phyloP scores from a whole-genome alignment of 2,797 vertebrate species.

The Danio aesculapii region DNA sequence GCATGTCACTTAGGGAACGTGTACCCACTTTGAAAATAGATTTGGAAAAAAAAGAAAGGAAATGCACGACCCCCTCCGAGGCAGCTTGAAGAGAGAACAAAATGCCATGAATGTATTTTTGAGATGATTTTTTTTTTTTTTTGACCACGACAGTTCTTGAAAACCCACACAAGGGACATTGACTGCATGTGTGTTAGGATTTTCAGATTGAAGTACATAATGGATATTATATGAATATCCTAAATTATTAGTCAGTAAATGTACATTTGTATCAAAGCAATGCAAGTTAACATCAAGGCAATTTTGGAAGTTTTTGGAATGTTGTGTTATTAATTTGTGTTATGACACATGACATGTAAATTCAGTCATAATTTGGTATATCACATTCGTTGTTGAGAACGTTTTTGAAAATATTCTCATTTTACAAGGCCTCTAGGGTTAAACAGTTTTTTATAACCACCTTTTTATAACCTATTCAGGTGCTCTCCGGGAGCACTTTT shows the following conservation, averaged over 20 bases:
- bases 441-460: too few species aligned
- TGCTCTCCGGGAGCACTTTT: too few species aligned
- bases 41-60: background rate
- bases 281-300: background rate
- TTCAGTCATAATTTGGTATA: too few species aligned
- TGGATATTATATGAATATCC: background rate
- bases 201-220: background rate
- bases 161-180: slow-evolving; percentile 1
- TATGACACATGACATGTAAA: too few species aligned
- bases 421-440: too few species aligned
- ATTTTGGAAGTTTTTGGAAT: background rate
- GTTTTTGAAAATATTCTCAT: too few species aligned
- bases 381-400: too few species aligned
- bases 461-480: too few species aligned
- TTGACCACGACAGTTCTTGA: background rate
- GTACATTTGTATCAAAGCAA: background rate
- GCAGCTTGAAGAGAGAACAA: background rate
- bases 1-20: slow-evolving; percentile 17
- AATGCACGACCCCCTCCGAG: background rate
- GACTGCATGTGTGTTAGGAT: background rate
- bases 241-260: background rate
- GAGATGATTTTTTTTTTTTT: background rate
- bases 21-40: background rate
- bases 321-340: too few species aligned
- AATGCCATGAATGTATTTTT: background rate